Evolutionary conservation across 1,140 invertebrate genomes (phyloP).

Genomic region (Anoplolepis gracilipes): DNA sequence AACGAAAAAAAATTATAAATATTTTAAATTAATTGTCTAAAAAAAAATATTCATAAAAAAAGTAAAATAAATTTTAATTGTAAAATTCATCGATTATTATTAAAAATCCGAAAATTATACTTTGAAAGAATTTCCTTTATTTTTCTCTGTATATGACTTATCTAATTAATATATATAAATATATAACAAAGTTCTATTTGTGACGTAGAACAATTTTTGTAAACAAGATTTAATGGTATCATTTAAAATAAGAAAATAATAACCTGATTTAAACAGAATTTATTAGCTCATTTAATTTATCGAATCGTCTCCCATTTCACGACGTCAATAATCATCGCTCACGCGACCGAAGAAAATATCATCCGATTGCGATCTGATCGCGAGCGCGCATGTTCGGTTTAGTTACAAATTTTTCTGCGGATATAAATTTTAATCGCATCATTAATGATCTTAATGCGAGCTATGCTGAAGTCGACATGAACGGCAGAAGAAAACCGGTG

Average conservation of each 20-base stretch:
- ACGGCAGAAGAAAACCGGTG: slow-evolving; percentile 13
- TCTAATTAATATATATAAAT: not conserved
- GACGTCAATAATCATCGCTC: slow-evolving; percentile 20
- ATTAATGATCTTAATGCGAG: slow-evolving; percentile 55
- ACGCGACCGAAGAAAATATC: not conserved
- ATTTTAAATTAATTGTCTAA: not conserved
- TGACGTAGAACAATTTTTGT: too few species aligned
- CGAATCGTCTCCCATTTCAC: slow-evolving; percentile 18
- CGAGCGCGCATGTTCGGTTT: not conserved
- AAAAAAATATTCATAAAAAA: not conserved
- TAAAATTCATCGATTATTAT: not conserved
- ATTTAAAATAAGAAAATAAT: not conserved
- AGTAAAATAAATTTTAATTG: not conserved
- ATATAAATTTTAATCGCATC: slow-evolving; percentile 49
- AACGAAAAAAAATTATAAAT: not conserved
- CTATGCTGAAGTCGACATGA: not conserved
- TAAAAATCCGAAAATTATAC: not conserved
- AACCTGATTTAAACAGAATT: not conserved
- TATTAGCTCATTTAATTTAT: not conserved
- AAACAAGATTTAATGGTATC: not conserved
- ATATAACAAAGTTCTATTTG: not conserved
- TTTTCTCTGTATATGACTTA: not conserved
- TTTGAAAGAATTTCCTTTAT: not conserved
- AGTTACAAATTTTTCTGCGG: slow-evolving; percentile 37
- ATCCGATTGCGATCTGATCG: slow-evolving; percentile 24